These are phyloP conservation scores for Gymnothorax javanicus DNA, from an alignment of 2,797 vertebrate genomes.

Conservation along the genomic window DNA sequence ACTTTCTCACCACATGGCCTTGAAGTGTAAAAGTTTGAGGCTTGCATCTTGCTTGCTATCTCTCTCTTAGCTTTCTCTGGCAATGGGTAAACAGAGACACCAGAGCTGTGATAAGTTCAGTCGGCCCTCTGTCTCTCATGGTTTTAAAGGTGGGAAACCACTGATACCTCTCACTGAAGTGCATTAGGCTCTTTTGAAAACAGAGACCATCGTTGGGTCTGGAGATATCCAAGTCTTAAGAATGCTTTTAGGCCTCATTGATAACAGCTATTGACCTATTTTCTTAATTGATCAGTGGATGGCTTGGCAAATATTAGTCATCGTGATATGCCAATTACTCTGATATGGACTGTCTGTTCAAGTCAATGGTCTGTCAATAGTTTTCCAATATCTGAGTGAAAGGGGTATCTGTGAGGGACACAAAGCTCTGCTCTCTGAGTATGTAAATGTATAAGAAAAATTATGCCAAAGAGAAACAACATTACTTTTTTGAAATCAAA, in stretches of 20 bases:
- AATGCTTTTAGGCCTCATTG: conserved; percentile 12
- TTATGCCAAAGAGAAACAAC: conserved; percentile 46
- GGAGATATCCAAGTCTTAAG: not conserved
- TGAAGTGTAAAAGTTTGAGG: conserved; percentile 31
- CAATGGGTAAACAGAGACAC: conserved; percentile 70
- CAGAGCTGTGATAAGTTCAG: conserved; percentile 77
- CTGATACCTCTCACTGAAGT: conserved; percentile 73
- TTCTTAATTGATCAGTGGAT: conserved; percentile 61
- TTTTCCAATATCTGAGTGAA: conserved; percentile 62
- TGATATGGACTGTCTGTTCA: conserved; percentile 56
- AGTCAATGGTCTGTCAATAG: conserved; percentile 65
- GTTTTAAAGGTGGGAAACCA: conserved; percentile 75
- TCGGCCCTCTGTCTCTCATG: conserved; percentile 73
- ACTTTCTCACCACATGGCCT: conserved; percentile 42
- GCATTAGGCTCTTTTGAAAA: conserved; percentile 71
- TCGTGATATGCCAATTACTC: conserved; percentile 65
- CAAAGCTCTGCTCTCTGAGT: conserved; percentile 45
- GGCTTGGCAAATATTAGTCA: conserved; percentile 66
- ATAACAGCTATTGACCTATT: conserved; percentile 55
- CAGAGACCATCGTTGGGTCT: not conserved
- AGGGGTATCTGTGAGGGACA: conserved; percentile 53
- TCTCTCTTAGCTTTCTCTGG: conserved; percentile 62
- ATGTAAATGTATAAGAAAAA: conserved; percentile 27
- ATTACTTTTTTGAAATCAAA: conserved; percentile 52
- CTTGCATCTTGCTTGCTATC: conserved; percentile 52